Evolutionary conservation across 1,140 invertebrate genomes (phyloP).

Genomic region (Drosophila mojavensis): DNA sequence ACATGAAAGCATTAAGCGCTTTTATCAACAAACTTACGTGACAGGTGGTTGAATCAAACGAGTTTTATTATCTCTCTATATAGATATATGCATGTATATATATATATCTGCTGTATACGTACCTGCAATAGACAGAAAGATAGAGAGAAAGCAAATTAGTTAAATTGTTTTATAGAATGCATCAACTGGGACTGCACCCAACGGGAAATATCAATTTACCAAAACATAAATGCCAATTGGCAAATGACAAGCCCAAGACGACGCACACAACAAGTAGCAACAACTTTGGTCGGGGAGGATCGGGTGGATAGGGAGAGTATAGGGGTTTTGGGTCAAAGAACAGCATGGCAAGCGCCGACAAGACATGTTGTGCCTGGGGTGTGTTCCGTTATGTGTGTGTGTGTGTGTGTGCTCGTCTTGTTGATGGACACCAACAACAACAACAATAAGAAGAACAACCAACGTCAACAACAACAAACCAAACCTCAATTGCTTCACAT

Average conservation of each 20-base stretch:
- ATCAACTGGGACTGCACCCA: slow-evolving; percentile 32
- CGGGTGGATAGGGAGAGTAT: background rate
- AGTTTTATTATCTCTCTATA: background rate
- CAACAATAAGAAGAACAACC: no score
- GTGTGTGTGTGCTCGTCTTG: no score
- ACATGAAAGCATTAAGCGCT: slow-evolving; percentile 30
- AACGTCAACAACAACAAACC: background rate
- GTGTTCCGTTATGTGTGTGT: background rate
- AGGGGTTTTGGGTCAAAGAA: slow-evolving; percentile 4
- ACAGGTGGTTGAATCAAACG: background rate
- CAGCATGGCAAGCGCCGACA: background rate
- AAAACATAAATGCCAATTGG: slow-evolving; percentile 60
- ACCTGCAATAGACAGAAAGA: slow-evolving; percentile 42
- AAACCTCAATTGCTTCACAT: slow-evolving; percentile 53
- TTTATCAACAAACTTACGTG: slow-evolving; percentile 30
- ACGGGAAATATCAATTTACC: slow-evolving; percentile 67
- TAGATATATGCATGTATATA: background rate
- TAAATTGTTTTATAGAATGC: slow-evolving; percentile 45
- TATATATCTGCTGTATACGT: slow-evolving; percentile 12
- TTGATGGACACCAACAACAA: slow-evolving; percentile 15
- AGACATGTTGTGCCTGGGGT: slow-evolving; percentile 5
- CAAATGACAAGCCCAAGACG: slow-evolving; percentile 56
- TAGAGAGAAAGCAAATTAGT: slow-evolving; percentile 45
- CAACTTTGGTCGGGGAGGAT: background rate
- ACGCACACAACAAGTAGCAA: background rate